Conservation (phyloP, 1,140 invertebrate species). For the Plectrocnemia conspersa region DNA sequence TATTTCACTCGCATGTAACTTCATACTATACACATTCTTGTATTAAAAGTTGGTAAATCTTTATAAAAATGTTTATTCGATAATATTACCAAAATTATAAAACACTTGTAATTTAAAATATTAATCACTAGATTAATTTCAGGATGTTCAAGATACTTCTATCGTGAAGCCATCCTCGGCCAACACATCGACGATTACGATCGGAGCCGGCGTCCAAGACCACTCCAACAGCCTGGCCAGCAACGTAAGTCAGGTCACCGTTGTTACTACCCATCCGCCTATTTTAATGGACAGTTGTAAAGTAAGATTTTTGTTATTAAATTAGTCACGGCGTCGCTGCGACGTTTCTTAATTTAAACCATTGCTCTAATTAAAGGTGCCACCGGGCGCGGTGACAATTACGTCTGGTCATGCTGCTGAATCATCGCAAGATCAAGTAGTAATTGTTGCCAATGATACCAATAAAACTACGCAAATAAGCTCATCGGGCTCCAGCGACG, state of each 20-base stretch:
- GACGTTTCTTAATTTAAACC: background rate
- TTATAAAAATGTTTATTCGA: too few relatives aligned
- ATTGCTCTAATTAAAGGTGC: slow-evolving; percentile 36
- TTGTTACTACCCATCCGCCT: slow-evolving; percentile 77
- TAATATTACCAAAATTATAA: too few relatives aligned
- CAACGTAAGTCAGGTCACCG: slow-evolving; percentile 70
- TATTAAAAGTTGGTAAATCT: too few relatives aligned
- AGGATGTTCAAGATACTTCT: slow-evolving; percentile 7
- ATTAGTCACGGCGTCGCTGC: background rate
- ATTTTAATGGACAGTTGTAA: slow-evolving; percentile 57
- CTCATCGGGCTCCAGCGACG: slow-evolving; percentile 63
- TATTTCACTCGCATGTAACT: too few relatives aligned
- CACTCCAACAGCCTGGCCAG: slow-evolving; percentile 63
- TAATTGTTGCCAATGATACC: slow-evolving; percentile 71
- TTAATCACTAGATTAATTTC: background rate
- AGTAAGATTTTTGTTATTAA: slow-evolving; percentile 31
- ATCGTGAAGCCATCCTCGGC: slow-evolving; percentile 36
- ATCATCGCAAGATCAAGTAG: slow-evolving; percentile 58
- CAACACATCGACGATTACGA: slow-evolving; percentile 58
- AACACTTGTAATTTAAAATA: too few relatives aligned
- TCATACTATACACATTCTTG: too few relatives aligned
- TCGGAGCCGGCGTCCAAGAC: slow-evolving; percentile 49
- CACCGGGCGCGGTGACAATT: slow-evolving; percentile 72
- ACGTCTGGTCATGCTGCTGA: slow-evolving; percentile 55
- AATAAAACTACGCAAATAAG: slow-evolving; percentile 56